Evolutionary conservation across 1,140 invertebrate genomes (phyloP), one percentile per base, ranked within the genome.

Genomic region (Parasteatoda tepidariorum): DNA sequence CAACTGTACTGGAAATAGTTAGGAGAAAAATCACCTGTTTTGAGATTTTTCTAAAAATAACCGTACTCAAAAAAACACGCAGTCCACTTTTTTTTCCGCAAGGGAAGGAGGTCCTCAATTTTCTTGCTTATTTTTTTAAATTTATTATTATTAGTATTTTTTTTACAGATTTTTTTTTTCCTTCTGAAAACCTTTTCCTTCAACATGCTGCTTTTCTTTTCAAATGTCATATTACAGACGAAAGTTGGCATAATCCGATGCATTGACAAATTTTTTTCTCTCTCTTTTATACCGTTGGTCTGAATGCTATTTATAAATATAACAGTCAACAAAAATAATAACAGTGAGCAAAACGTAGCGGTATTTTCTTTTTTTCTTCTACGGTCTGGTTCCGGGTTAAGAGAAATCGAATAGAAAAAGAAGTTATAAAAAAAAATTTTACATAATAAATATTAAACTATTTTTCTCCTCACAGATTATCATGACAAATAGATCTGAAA

Each of bases 191-290:
- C 9, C 18, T 18, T 48, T 4, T 48, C 38, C 38, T 48, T 48
- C 38, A 2, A 48, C 18, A 48, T 71, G 48, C 15, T 55, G 68
- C 68, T 71, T 57, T 59, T 67, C 38, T 48, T 48, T 48, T 48
- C 48, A 54, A 57, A 34, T 22, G 74, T 18, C 34, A 48, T 78
- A 78, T 78, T 78, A 78, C 74, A 31, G 62, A 15, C 34, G 33
- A 76, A 76, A 78, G 74, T 78, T 78, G 74, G 74, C 74, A 64
- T 78, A 78, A 78, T 78, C 74, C 24, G 57, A 59, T n/a, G n/a
- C n/a, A n/a, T n/a, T n/a, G n/a, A 22, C 1, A 9, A 3, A 59
- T n/a, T 59, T 59, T 48, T 48, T 48, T 48, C 18, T 41, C 38
- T 6, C 55, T n/a, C 38, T 48, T 18, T 48, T 48, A 9, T 48